phyloP scores from a whole-genome alignment of 2,113 vertebrate genomes.

The Pagrus major region DNA sequence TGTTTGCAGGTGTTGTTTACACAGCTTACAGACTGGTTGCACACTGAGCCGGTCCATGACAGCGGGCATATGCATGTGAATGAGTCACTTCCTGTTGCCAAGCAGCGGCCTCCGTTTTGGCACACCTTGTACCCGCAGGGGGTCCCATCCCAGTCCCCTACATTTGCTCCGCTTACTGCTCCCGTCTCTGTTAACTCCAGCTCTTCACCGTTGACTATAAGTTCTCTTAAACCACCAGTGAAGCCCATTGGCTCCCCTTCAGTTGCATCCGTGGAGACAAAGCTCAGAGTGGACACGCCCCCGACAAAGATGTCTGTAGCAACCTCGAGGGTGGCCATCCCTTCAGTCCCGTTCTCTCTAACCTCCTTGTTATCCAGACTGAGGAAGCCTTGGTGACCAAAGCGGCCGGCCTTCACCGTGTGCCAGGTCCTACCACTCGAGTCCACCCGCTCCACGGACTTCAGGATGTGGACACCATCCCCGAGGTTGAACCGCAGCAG shows the following conservation, averaged over 20 bases:
- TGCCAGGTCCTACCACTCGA: slow-evolving; percentile 82
- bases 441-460: slow-evolving; percentile 75
- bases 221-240: slow-evolving; percentile 86
- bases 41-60: slow-evolving; percentile 83
- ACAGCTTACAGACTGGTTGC: slow-evolving; percentile 84
- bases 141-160: slow-evolving; percentile 91
- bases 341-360: slow-evolving; percentile 67
- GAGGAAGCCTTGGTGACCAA: slow-evolving; percentile 85
- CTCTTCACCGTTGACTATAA: slow-evolving; percentile 84
- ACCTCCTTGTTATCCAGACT: slow-evolving; percentile 82
- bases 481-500: slow-evolving; percentile 90
- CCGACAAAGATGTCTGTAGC: slow-evolving; percentile 87
- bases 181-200: slow-evolving; percentile 85
- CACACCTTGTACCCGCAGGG: slow-evolving; percentile 88
- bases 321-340: slow-evolving; percentile 86
- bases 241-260: slow-evolving; percentile 84
- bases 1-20: slow-evolving; percentile 80
- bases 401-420: slow-evolving; percentile 83
- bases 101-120: slow-evolving; percentile 84
- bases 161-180: slow-evolving; percentile 84
- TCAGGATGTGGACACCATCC: slow-evolving; percentile 82
- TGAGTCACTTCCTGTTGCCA: slow-evolving; percentile 46
- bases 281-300: slow-evolving; percentile 84
- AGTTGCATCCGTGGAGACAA: slow-evolving; percentile 81
- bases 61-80: slow-evolving; percentile 85